These are phyloP conservation scores for Euwallacea similis DNA, from an alignment of 1,140 invertebrate species.

Conservation along the genomic window DNA sequence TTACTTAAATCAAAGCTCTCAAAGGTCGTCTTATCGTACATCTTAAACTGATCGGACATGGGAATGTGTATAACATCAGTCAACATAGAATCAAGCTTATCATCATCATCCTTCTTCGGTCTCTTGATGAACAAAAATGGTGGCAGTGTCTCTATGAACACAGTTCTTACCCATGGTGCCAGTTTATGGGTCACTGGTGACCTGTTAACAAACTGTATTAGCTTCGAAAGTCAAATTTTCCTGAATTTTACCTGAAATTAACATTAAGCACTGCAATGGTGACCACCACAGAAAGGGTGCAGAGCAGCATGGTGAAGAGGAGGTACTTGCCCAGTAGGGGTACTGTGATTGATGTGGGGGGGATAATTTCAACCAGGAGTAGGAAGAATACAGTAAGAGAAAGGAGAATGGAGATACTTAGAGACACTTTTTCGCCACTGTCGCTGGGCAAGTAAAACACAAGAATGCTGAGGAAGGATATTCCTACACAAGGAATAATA, in stretches of 20 bases:
- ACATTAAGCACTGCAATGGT: constrained; percentile 98
- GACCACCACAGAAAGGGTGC: constrained; percentile 95
- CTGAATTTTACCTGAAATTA: constrained; percentile 79
- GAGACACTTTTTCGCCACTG: constrained; percentile 95
- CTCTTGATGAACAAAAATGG: constrained; percentile 82
- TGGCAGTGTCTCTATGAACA: constrained; percentile 89
- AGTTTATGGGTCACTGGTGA: constrained; percentile 96
- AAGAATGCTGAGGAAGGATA: constrained; percentile 95
- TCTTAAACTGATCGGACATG: constrained; percentile 50
- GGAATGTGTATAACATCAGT: constrained; percentile 53
- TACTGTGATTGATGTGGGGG: constrained; percentile 97
- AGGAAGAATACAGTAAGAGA: constrained; percentile 99
- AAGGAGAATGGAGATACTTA: constrained; percentile 97
- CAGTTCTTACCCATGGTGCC: constrained; percentile 83
- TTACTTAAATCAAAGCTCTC: constrained; percentile 53
- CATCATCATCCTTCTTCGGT: constrained; percentile 72
- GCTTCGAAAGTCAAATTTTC: neutral
- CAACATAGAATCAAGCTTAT: constrained; percentile 49
- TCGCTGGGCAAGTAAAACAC: constrained; percentile 99
- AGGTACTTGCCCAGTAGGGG: constrained; percentile 98
- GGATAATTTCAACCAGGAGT: constrained; percentile 96
- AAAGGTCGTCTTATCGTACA: constrained; percentile 49
- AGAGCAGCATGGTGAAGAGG: constrained; percentile 98
- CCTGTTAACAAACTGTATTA: constrained; percentile 55
- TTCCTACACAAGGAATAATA: constrained; percentile 94